Base-by-base conservation (phyloP, 2,797 vertebrate species). In the Perodicticus potto region DNA sequence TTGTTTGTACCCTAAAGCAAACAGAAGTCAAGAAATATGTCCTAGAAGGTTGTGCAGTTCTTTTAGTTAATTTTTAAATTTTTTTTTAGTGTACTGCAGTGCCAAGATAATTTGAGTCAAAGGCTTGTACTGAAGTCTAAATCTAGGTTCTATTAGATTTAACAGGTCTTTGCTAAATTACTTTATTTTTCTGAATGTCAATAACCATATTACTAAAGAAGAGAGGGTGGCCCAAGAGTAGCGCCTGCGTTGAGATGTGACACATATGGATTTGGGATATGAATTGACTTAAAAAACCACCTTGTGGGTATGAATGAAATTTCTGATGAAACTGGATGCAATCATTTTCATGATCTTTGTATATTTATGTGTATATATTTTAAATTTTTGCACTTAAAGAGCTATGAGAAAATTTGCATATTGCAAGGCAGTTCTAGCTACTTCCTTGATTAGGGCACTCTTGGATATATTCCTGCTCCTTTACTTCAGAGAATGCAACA, bases 341-440 rank as follows among this genome's bases (percentile, higher is more conserved):
- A 89, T 96, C 97, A 72, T 96, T 95, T 96, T 97, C 96, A 96
- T 98, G 95, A 97, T 96, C 96, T 98, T 98, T 98, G 98, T 98
- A 98, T 98, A 98, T 98, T 98, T 98, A 98, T 98, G 98, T 98
- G 98, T 98, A 98, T 98, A 98, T 97, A 97, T 98, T 98, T 98
- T 97, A 89, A 97, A 97, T 86, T 96, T 97, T 97, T 98, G 96
- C 98, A 98, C 97, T 98, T 97, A 97, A 98, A 98, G 98, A 99
- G 98, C 98, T 98, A 99, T 99, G 99, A 99, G 98, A 98, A 99
- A 98, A 98, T 98, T 99, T 98, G 99, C 98, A 96, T 99, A 99
- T 99, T 99, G 99, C 98, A 99, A 99, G 99, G 99, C 99, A 99
- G 99, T 99, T 94, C 98, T 99, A 98, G 99, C 99, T 99, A 99